A percentile compares a stretch with the other conserved stretches of the same genome.
These are phyloP conservation scores for Microplitis manilae DNA, from an alignment of 2,888 invertebrate species.

Conservation along the genomic window DNA sequence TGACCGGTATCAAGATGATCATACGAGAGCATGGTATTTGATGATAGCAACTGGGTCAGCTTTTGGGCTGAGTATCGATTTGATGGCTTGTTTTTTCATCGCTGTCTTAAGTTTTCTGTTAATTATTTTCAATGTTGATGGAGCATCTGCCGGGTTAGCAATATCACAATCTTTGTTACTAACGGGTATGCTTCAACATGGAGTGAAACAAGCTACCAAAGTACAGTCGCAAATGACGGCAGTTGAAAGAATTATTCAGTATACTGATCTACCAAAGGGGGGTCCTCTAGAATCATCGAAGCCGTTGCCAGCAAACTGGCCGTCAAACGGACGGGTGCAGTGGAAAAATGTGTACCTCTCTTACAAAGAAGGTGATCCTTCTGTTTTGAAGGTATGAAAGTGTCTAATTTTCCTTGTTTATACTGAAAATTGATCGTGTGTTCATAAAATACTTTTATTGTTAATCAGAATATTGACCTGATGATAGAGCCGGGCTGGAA, in stretches of 20 bases:
- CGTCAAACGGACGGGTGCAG: neutral
- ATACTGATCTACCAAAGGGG: neutral
- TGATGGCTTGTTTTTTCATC: slow-evolving; percentile 79
- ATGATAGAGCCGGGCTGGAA: too few relatives aligned
- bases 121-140: slow-evolving; percentile 75
- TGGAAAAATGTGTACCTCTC: neutral
- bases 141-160: neutral
- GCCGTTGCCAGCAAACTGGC: neutral
- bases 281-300: neutral
- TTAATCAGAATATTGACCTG: neutral
- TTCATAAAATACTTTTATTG: neutral
- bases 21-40: slow-evolving; percentile 81
- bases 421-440: neutral
- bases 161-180: neutral
- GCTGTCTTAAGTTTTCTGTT: slow-evolving; percentile 78
- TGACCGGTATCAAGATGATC: slow-evolving; percentile 79
- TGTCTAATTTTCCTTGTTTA: neutral
- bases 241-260: neutral
- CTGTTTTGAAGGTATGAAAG: neutral
- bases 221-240: neutral
- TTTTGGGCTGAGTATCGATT: slow-evolving; percentile 84
- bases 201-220: neutral
- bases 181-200: neutral
- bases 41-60: slow-evolving; percentile 78
- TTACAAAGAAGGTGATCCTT: neutral